Percentiles rank a stretch among this genome's conserved stretches.
These are phyloP conservation scores for Mormyrus hasselquistii DNA, from an alignment of 2,797 vertebrate genomes.

Conservation along the genomic window DNA sequence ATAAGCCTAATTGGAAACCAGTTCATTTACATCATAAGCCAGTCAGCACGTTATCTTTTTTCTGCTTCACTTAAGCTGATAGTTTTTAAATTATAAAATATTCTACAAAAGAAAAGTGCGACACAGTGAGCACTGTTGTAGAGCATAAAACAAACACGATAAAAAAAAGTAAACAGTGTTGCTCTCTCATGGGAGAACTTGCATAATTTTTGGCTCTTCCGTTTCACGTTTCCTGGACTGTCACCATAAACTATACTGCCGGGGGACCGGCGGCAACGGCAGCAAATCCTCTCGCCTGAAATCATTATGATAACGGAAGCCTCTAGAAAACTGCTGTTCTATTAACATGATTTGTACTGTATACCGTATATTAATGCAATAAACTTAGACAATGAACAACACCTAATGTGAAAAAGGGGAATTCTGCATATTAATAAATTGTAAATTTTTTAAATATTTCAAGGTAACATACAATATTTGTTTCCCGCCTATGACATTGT, in stretches of 20 bases:
- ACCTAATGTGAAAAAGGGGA: neutral
- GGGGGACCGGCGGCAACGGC: neutral
- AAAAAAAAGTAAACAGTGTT: constrained; percentile 9
- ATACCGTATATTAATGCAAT: neutral
- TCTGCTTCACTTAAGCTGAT: neutral
- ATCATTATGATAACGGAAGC: neutral
- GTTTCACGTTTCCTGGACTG: neutral
- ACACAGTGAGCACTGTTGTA: neutral
- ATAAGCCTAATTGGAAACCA: constrained; percentile 9
- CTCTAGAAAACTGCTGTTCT: neutral
- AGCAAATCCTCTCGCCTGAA: neutral
- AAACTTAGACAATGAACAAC: neutral
- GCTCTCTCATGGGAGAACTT: neutral
- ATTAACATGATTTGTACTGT: neutral
- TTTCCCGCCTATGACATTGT: neutral
- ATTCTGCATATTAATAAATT: neutral
- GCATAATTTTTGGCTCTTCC: constrained; percentile 12
- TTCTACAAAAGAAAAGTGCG: neutral
- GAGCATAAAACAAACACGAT: neutral
- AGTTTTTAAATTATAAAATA: neutral
- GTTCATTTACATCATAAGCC: neutral
- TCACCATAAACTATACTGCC: neutral
- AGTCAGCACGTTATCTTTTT: neutral
- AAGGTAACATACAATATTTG: neutral
- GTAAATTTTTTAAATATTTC: neutral